These are phyloP conservation scores for Ichneumoninae sp. DNA, from an alignment of 2,888 invertebrate species.

Conservation along the genomic window DNA sequence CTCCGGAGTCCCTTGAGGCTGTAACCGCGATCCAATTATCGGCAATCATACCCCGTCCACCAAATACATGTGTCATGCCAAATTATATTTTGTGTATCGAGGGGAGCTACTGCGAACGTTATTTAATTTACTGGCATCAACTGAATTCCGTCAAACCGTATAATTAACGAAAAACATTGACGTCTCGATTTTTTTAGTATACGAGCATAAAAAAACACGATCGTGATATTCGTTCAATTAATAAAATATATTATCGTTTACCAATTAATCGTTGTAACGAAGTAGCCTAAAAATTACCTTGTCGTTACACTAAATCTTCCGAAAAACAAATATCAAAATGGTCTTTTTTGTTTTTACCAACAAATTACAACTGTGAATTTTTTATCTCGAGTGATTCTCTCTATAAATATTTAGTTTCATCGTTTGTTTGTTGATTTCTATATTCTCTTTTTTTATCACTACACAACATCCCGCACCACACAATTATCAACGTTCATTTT, in stretches of 20 bases:
- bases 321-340: background rate
- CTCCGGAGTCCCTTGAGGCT: background rate
- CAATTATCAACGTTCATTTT: conserved; percentile 37
- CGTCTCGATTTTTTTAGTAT: background rate
- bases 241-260: background rate
- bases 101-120: background rate
- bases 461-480: background rate
- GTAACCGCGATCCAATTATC: conserved; percentile 37
- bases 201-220: background rate
- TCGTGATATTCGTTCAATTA: background rate
- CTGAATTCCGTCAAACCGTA: background rate
- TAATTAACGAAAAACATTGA: background rate
- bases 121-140: background rate
- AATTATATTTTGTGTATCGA: conserved; percentile 52
- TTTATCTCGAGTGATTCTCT: background rate
- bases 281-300: background rate
- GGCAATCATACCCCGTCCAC: conserved; percentile 30
- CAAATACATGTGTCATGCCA: conserved; percentile 51
- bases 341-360: background rate
- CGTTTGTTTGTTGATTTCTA: background rate
- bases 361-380: too few species aligned
- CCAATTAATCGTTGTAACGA: background rate
- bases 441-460: background rate
- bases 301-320: background rate
- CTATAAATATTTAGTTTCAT: background rate